phyloP scores from a whole-genome alignment of 1,140 invertebrate genomes.

The Probaryconus sp. region DNA sequence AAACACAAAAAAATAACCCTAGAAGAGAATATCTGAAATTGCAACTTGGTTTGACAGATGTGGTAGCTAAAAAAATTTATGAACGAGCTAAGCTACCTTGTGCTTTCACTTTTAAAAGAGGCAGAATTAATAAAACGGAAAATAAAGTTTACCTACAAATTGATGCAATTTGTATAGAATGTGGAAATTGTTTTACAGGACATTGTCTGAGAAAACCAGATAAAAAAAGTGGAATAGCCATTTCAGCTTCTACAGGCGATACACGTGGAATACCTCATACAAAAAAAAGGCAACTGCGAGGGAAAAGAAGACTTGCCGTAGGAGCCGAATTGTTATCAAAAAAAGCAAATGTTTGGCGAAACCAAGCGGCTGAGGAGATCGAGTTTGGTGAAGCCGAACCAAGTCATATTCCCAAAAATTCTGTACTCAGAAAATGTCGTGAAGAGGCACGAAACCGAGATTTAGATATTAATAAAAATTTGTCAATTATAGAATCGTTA shows the following conservation, averaged over 20 bases:
- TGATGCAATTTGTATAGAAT: constrained; percentile 12
- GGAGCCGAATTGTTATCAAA: constrained; percentile 7
- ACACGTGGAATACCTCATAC: constrained; percentile 12
- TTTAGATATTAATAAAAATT: background rate
- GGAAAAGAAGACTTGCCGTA: background rate
- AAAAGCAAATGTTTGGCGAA: constrained; percentile 7
- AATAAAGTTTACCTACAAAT: constrained; percentile 14
- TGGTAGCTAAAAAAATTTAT: constrained; percentile 15
- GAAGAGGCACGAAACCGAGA: constrained; percentile 18
- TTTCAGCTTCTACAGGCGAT: background rate
- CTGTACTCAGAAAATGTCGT: constrained; percentile 5
- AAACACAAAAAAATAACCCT: no score
- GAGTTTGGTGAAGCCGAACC: constrained; percentile 20
- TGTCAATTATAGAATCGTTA: constrained; percentile 19
- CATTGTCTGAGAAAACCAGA: constrained; percentile 9
- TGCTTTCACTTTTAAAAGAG: constrained; percentile 15
- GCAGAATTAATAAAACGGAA: background rate
- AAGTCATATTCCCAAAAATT: background rate
- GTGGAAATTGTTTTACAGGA: constrained; percentile 2
- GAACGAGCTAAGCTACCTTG: constrained; percentile 15
- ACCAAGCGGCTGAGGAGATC: constrained; percentile 1
- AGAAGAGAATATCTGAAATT: constrained; percentile 1
- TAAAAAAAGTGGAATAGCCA: constrained; percentile 7
- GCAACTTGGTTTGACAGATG: constrained; percentile 8
- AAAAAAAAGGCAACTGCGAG: background rate